These are phyloP conservation scores for Ailuropoda melanoleuca DNA, from an alignment of 2,113 vertebrate species.

Conservation along the genomic window DNA sequence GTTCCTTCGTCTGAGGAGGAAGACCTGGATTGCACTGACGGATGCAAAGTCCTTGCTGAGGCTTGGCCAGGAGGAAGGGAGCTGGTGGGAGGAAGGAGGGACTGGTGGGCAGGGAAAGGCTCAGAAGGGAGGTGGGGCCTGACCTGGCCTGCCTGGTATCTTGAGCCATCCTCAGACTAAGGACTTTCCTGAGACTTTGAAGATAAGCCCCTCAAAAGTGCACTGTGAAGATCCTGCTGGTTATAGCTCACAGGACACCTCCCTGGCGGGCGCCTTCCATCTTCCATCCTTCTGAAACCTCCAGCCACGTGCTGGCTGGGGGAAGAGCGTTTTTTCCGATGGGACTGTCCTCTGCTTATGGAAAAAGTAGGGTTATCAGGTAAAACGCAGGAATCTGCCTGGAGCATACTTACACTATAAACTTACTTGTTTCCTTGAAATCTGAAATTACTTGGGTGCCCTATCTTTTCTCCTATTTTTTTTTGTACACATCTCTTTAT, in stretches of 20 bases:
- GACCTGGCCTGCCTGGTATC: background rate
- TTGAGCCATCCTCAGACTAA: background rate
- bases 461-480: background rate
- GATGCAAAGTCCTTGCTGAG: background rate
- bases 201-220: too few relatives aligned
- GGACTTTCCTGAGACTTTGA: background rate
- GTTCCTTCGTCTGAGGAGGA: background rate
- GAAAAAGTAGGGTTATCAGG: background rate
- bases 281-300: background rate
- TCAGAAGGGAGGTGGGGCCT: background rate
- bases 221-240: background rate
- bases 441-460: background rate
- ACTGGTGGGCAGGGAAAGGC: background rate
- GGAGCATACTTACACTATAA: background rate
- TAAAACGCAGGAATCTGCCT: background rate
- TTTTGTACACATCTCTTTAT: background rate
- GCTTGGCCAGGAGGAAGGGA: background rate
- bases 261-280: background rate
- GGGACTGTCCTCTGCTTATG: background rate
- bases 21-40: accelerated
- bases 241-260: background rate
- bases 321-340: background rate
- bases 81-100: background rate
- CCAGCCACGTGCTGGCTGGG: background rate
- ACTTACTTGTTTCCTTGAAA: background rate